These are phyloP conservation scores for Pycnomerus fuliginosus DNA, from an alignment of 2,888 invertebrate species.

Conservation along the genomic window DNA sequence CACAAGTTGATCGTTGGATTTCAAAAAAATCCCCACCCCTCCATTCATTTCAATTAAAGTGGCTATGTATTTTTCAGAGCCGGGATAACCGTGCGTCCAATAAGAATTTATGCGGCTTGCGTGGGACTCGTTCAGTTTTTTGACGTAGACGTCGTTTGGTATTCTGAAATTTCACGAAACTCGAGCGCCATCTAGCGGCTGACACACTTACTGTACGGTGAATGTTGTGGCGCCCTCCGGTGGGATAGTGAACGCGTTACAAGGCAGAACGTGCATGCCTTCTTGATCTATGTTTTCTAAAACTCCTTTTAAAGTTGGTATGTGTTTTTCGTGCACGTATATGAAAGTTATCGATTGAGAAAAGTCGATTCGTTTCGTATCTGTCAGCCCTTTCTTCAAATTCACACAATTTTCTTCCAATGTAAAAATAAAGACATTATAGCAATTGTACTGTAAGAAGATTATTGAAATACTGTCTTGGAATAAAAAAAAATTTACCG, in stretches of 20 bases:
- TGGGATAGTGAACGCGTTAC: slow-evolving; percentile 27
- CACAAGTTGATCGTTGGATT: slow-evolving; percentile 41
- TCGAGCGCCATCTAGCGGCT: too few relatives aligned
- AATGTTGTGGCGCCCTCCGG: slow-evolving; percentile 2
- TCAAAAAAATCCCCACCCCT: slow-evolving; percentile 46
- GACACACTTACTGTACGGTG: too few relatives aligned
- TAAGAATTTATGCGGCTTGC: slow-evolving; percentile 38
- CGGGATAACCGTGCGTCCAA: slow-evolving; percentile 44
- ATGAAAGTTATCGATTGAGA: neutral
- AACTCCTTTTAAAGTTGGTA: neutral
- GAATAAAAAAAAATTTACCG: neutral
- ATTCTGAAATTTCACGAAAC: too few relatives aligned
- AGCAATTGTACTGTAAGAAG: neutral
- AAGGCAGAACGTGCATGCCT: neutral
- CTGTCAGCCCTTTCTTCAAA: neutral
- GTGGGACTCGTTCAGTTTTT: slow-evolving; percentile 36
- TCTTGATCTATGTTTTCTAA: neutral
- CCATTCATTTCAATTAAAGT: slow-evolving; percentile 43
- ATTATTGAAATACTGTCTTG: neutral
- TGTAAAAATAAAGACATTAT: slow-evolving; percentile 1
- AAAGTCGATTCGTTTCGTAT: slow-evolving; percentile 1
- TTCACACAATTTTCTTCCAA: slow-evolving; percentile 1
- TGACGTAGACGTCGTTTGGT: slow-evolving; percentile 45
- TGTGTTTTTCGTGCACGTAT: slow-evolving; percentile 1
- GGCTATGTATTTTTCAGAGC: slow-evolving; percentile 39